These are phyloP conservation scores for Silurus aristotelis DNA, from an alignment of 2,797 vertebrate genomes.

Conservation along the genomic window DNA sequence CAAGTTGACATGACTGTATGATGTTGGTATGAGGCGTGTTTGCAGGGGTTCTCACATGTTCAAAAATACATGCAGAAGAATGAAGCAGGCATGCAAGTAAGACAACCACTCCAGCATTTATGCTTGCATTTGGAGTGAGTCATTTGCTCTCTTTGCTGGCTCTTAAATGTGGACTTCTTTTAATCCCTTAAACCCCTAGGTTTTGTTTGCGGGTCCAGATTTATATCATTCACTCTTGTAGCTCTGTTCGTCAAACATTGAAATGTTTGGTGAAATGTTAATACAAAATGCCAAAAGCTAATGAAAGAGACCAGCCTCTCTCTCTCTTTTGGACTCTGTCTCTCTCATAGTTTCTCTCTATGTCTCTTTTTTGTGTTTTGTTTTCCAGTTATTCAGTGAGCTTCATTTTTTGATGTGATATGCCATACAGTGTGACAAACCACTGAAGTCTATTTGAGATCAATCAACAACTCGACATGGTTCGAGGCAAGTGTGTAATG, in stretches of 20 bases:
- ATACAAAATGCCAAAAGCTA: constrained; percentile 18
- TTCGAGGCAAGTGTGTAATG: constrained; percentile 12
- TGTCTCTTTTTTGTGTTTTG: not conserved
- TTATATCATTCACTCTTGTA: constrained; percentile 12
- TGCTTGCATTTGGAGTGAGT: constrained; percentile 23
- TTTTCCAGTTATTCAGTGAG: not conserved
- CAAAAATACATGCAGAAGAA: not conserved
- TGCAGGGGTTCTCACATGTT: not conserved
- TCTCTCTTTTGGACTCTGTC: constrained; percentile 6
- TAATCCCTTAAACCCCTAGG: constrained; percentile 23
- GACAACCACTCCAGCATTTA: not conserved
- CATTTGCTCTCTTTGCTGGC: constrained; percentile 29
- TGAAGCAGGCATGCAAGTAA: not conserved
- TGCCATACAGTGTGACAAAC: not conserved
- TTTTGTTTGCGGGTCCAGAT: not conserved
- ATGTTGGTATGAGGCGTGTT: too few relatives aligned
- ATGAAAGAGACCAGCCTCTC: constrained; percentile 30
- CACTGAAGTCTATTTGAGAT: not conserved
- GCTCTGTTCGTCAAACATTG: constrained; percentile 7
- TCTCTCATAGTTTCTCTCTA: not conserved
- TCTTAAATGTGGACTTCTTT: constrained; percentile 42
- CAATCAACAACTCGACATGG: not conserved
- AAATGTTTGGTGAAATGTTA: constrained; percentile 9
- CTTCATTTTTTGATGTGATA: not conserved
- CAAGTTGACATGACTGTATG: not conserved